These are phyloP conservation scores for Frankliniella intonsa DNA, from an alignment of 2,888 invertebrate genomes.

Conservation along the genomic window DNA sequence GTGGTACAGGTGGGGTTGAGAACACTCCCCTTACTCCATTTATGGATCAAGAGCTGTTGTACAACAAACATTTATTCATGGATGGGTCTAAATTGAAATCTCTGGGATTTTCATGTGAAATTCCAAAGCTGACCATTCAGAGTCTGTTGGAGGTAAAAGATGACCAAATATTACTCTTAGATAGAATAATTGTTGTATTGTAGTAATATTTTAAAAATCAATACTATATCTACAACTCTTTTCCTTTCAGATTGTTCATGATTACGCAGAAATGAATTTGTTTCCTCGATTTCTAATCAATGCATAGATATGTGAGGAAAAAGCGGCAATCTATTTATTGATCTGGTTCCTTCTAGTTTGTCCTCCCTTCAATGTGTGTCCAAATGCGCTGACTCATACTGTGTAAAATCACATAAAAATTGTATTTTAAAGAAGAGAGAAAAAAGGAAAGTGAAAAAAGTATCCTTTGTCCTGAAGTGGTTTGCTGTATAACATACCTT, in stretches of 20 bases:
- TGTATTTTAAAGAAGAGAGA: no score
- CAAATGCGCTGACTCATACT: no score
- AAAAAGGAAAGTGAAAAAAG: no score
- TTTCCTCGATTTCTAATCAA: conserved; percentile 55
- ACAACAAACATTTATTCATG: conserved; percentile 73
- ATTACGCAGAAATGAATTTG: conserved; percentile 74
- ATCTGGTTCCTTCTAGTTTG: no score
- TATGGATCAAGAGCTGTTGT: conserved; percentile 74
- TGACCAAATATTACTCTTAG: neutral
- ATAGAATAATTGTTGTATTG: neutral
- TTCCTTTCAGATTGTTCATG: conserved; percentile 63
- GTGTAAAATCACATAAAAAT: no score
- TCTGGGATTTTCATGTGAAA: conserved; percentile 56
- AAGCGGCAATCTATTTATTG: no score
- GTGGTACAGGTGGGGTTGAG: conserved; percentile 64
- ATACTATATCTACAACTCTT: conserved; percentile 30
- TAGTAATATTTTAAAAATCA: neutral
- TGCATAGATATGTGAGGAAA: neutral
- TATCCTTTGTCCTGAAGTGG: no score
- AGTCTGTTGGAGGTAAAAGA: conserved; percentile 56
- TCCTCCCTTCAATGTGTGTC: no score
- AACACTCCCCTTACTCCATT: conserved; percentile 88
- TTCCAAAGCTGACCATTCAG: conserved; percentile 60
- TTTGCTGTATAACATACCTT: no score
- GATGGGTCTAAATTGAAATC: conserved; percentile 62